A percentile compares a stretch with the other conserved stretches of the same genome.
Evolutionary conservation across 2,113 vertebrate species (phyloP).

Genomic region (Ciconia stormi): DNA sequence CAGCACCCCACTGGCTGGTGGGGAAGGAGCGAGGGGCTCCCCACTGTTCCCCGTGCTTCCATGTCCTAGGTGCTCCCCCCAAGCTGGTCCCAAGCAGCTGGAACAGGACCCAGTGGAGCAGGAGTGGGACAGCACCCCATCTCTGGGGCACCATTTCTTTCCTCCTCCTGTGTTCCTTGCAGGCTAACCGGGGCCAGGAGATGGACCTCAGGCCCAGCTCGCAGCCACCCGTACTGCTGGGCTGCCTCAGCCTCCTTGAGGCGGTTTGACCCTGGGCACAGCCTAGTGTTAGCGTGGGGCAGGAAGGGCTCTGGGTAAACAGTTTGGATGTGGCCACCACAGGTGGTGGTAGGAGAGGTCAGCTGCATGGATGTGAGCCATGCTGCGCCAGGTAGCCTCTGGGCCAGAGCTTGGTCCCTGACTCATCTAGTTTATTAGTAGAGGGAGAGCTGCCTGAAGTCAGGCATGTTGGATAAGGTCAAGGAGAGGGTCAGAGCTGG

Average conservation of each 20-base stretch:
- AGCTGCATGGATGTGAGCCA: accelerated
- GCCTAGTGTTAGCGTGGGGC: no score
- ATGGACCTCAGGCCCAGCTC: background rate
- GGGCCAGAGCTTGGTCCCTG: background rate
- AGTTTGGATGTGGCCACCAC: background rate
- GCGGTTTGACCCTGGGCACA: background rate
- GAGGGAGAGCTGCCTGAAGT: background rate
- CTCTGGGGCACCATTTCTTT: background rate
- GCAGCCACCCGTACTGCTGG: background rate
- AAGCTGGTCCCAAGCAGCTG: background rate
- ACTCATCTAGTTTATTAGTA: background rate
- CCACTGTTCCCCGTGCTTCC: background rate
- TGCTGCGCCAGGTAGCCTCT: background rate
- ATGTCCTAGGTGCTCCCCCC: background rate
- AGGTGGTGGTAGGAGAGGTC: background rate
- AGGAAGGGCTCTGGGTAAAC: background rate
- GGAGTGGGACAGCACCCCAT: background rate
- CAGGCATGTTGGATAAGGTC: accelerated
- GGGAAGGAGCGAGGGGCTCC: background rate
- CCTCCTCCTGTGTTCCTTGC: background rate
- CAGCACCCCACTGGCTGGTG: background rate
- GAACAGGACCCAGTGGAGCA: background rate
- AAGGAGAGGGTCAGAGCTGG: background rate
- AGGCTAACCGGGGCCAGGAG: background rate
- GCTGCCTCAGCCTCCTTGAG: accelerated